phyloP scores from a whole-genome alignment of 2,888 invertebrate genomes.

The Cephalotes varians region DNA sequence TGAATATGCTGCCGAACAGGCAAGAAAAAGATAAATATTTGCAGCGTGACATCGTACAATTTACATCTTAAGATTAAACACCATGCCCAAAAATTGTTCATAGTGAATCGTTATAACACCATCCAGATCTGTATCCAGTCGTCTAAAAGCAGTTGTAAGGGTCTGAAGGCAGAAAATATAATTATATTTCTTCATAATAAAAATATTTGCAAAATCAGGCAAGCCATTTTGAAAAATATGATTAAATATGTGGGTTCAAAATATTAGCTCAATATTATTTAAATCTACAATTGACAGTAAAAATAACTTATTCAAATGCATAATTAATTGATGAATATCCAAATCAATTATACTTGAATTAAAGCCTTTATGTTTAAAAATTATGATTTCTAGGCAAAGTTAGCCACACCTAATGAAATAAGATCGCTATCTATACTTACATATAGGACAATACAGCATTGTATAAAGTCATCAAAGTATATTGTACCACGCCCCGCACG shows the following conservation, averaged over 20 bases:
- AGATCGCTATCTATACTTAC: constrained; percentile 88
- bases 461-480: constrained; percentile 99
- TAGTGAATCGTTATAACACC: constrained; percentile 98
- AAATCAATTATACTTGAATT: background rate
- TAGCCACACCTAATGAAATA: background rate
- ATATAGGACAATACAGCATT: constrained; percentile 96
- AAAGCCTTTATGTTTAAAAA: background rate
- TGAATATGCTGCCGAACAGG: constrained; percentile 3
- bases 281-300: constrained; percentile 8
- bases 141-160: constrained; percentile 94
- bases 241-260: background rate
- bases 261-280: background rate
- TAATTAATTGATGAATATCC: constrained; percentile 11
- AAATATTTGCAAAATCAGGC: background rate
- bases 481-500: constrained; percentile 96
- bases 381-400: background rate
- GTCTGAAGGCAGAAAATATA: constrained; percentile 88
- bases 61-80: constrained; percentile 92
- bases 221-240: background rate
- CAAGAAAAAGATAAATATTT: constrained; percentile 41
- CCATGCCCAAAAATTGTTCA: constrained; percentile 98
- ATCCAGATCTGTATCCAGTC: constrained; percentile 96
- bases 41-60: background rate
- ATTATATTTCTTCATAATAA: background rate
- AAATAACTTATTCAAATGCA: constrained; percentile 21